phyloP scores from a whole-genome alignment of 1,140 invertebrate species.

The Teleopsis dalmanni region DNA sequence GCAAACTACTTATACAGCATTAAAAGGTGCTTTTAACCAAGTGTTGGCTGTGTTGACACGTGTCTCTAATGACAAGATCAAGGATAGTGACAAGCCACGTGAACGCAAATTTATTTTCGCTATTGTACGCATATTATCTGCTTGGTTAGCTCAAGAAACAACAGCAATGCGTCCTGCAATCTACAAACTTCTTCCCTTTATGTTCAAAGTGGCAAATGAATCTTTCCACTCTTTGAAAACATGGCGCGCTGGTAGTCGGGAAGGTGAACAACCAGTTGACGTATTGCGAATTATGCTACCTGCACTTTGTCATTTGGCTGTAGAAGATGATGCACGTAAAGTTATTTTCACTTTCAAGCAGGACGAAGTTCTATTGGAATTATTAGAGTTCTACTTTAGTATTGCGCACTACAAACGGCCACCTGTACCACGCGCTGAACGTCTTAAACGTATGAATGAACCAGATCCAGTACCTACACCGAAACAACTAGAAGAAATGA shows the following conservation, averaged over 20 bases:
- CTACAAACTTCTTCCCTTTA: constrained; percentile 68
- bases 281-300: constrained; percentile 74
- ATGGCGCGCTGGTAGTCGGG: constrained; percentile 47
- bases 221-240: constrained; percentile 64
- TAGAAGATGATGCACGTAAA: constrained; percentile 77
- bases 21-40: constrained; percentile 82
- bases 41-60: constrained; percentile 66
- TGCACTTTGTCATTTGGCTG: constrained; percentile 80
- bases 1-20: constrained; percentile 78
- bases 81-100: constrained; percentile 53
- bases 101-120: constrained; percentile 74
- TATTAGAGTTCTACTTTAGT: constrained; percentile 75
- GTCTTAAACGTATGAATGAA: constrained; percentile 62
- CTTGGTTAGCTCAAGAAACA: constrained; percentile 87
- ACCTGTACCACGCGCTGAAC: constrained; percentile 66
- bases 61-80: constrained; percentile 64
- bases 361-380: constrained; percentile 71
- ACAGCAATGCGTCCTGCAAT: constrained; percentile 78
- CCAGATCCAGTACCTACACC: constrained; percentile 66
- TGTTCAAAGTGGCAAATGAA: constrained; percentile 71
- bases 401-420: constrained; percentile 80
- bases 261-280: constrained; percentile 59
- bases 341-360: constrained; percentile 71
- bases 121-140: constrained; percentile 71
- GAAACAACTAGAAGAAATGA: constrained; percentile 68